A percentile compares a stretch with the other conserved stretches of the same genome.
phyloP scores from a whole-genome alignment of 2,888 invertebrate species.

The Drosophila mayaguana region DNA sequence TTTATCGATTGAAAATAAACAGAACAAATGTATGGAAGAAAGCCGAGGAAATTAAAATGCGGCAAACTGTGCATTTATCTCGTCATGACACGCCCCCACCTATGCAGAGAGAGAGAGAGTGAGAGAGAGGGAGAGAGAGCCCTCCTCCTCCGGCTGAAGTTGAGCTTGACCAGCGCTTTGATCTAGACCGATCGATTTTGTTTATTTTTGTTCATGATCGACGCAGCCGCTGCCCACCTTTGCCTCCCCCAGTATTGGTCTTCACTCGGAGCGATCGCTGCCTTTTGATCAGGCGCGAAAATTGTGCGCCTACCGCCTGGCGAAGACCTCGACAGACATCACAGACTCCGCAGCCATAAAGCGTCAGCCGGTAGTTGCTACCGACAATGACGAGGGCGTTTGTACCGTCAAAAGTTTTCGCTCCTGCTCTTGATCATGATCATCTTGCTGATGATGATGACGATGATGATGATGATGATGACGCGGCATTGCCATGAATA shows the following conservation, averaged over 20 bases:
- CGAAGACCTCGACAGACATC: conserved; percentile 33
- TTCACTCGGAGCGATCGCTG: conserved; percentile 37
- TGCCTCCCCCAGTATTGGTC: conserved; percentile 24
- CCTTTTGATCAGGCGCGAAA: conserved; percentile 79
- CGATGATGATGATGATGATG: conserved; percentile 39
- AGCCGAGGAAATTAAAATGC: conserved; percentile 69
- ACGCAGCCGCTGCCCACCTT: conserved; percentile 46
- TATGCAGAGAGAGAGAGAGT: too few species aligned
- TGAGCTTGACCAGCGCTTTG: conserved; percentile 68
- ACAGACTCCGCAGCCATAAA: conserved; percentile 28
- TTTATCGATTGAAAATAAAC: conserved; percentile 62
- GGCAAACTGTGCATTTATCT: conserved; percentile 78
- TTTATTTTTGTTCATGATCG: conserved; percentile 81
- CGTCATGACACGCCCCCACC: conserved; percentile 63
- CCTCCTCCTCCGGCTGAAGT: conserved; percentile 13
- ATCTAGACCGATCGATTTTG: conserved; percentile 76
- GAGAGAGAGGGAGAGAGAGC: too few species aligned
- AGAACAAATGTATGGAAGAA: conserved; percentile 36
- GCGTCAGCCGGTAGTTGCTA: conserved; percentile 76
- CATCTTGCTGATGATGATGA: conserved; percentile 20
- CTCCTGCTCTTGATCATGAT: conserved; percentile 32
- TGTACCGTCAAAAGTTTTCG: conserved; percentile 30
- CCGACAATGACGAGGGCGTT: conserved; percentile 72
- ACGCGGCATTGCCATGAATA: conserved; percentile 42
- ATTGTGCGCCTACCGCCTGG: conserved; percentile 63